phyloP scores from a whole-genome alignment of 2,888 invertebrate species.

The Uropetala carovei region DNA sequence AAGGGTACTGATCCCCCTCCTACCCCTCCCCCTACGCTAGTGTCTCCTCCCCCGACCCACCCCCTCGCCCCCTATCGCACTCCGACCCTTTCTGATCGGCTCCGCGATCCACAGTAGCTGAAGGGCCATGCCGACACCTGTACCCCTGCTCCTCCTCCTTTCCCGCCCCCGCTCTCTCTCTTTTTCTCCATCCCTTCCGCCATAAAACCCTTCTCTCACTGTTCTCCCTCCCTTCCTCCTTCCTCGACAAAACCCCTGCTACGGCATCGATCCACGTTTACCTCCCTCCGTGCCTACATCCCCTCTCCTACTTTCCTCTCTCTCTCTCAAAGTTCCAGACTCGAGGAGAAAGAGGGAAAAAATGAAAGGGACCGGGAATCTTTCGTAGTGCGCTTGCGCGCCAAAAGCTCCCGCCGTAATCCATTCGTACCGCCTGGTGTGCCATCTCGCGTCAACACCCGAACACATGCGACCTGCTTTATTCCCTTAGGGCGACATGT shows the following conservation, averaged over 20 bases:
- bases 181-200: too few relatives aligned
- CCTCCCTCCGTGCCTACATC: background rate
- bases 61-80: background rate
- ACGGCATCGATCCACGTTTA: slow-evolving; percentile 11
- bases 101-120: background rate
- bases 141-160: too few relatives aligned
- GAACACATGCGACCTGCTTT: slow-evolving; percentile 31
- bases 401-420: slow-evolving; percentile 27
- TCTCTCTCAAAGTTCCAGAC: background rate
- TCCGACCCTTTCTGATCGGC: background rate
- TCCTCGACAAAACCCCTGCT: background rate
- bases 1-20: too few relatives aligned
- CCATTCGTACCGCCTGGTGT: slow-evolving; percentile 39
- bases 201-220: background rate
- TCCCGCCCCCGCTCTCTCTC: too few relatives aligned
- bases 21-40: too few relatives aligned
- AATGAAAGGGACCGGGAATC: slow-evolving; percentile 26
- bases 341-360: background rate
- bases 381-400: background rate
- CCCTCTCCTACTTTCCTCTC: background rate
- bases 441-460: slow-evolving; percentile 60
- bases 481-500: too few relatives aligned
- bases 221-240: background rate
- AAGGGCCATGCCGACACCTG: too few relatives aligned
- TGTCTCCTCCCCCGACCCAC: background rate